Evolutionary conservation across 2,888 invertebrate species (phyloP), one percentile per base, ranked within the genome.

Genomic region (Xestia xanthographa): DNA sequence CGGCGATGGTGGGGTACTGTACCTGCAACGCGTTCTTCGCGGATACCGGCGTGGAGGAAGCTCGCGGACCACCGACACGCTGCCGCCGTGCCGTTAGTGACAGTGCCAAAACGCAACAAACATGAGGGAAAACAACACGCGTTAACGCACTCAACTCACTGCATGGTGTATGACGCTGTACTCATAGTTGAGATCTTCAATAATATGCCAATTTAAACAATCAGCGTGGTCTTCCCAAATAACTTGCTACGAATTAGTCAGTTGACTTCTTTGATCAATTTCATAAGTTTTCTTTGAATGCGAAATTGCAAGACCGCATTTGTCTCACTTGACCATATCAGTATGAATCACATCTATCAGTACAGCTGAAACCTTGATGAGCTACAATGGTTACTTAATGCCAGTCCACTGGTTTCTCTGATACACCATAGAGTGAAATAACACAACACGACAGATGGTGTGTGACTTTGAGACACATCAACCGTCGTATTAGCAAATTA

Each of bases 21-120:
- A 97, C 97, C 97, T 97, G 97, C 78, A 97, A 95, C 83, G 97
- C 97, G 92, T 97, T 97, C 96, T 97, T 97, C 88, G 97, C 97
- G 85, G 97, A 97, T 87, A 97, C 94, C 86, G 97, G 97, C 86
- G 97, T 97, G 91, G 97, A 95, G 76, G 97, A 93, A 89, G 97
- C 95, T 92, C 97, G 97, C 86, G 97, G 95, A 88, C 96, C 95
- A 89, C 96, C 94, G 92, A 96, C 95, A 92, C 96, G 94, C 95
- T 96, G 95, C 92, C 92, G 93, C 90, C 92, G 92, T 92, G 93
- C 91, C 94, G 94, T 94, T 96, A 96, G 95, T 95, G 93, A 95
- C 94, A 96, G 95, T 95, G 95, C 95, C 89, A 92, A 95, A 91
- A 91, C 94, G 93, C 93, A 92, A 92, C 94, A 95, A 94, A 95